A percentile compares a stretch with the other conserved stretches of the same genome.
Evolutionary conservation across 2,113 vertebrate genomes (phyloP).

Genomic region (Herpailurus yagouaroundi): DNA sequence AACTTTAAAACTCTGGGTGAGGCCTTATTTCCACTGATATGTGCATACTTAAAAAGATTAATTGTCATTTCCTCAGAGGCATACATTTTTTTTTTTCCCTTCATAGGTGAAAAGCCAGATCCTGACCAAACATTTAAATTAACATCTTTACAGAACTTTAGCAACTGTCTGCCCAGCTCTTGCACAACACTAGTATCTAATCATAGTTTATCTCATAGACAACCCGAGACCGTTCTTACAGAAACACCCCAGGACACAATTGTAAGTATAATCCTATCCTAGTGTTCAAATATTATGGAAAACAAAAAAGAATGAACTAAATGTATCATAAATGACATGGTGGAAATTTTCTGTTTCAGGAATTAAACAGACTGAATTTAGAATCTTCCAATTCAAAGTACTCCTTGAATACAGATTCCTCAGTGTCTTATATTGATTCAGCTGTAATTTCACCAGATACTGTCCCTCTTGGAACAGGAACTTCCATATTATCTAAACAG

Average conservation of each 20-base stretch:
- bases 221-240: constrained; percentile 94
- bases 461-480: constrained; percentile 91
- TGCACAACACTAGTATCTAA: constrained; percentile 93
- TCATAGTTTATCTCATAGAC: constrained; percentile 92
- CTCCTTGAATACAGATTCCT: constrained; percentile 93
- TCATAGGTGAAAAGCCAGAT: constrained; percentile 96
- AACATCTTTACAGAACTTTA: constrained; percentile 95
- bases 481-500: constrained; percentile 94
- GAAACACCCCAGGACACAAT: constrained; percentile 99
- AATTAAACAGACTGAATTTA: constrained; percentile 97
- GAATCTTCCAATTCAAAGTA: constrained; percentile 98
- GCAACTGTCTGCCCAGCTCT: constrained; percentile 90
- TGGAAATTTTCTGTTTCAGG: constrained; percentile 87
- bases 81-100: constrained; percentile 56
- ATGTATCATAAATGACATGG: constrained; percentile 64
- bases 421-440: constrained; percentile 97
- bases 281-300: constrained; percentile 30
- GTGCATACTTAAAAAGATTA: constrained; percentile 29
- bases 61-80: constrained; percentile 33
- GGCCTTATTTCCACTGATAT: constrained; percentile 5
- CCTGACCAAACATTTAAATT: constrained; percentile 98
- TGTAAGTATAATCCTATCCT: constrained; percentile 85
- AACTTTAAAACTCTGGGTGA: constrained; percentile 48
- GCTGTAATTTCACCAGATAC: constrained; percentile 96
- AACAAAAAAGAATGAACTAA: neutral